These are phyloP conservation scores for Philereme vetulata DNA, from an alignment of 2,888 invertebrate genomes.

Conservation along the genomic window DNA sequence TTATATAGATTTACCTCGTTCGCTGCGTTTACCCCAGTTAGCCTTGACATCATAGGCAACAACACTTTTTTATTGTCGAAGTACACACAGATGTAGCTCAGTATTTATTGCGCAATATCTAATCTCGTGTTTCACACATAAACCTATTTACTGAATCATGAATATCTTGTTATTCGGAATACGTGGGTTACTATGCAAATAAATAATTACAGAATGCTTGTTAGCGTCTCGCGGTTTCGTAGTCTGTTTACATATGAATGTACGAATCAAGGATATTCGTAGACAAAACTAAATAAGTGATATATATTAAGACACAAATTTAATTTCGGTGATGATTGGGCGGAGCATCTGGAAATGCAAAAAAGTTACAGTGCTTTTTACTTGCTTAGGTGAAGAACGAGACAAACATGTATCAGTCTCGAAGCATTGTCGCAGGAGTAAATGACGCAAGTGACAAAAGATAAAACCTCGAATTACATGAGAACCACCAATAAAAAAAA, in stretches of 20 bases:
- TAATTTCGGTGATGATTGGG: too few relatives aligned
- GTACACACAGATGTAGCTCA: too few relatives aligned
- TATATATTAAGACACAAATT: too few relatives aligned
- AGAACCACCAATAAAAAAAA: too few relatives aligned
- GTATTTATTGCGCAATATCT: conserved; percentile 1
- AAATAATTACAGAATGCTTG: conserved; percentile 17
- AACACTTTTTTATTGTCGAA: neutral
- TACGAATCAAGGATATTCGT: conserved; percentile 15
- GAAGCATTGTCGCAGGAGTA: too few relatives aligned
- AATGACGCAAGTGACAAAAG: too few relatives aligned
- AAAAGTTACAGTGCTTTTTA: too few relatives aligned
- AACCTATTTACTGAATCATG: conserved; percentile 24
- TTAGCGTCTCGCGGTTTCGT: conserved; percentile 30
- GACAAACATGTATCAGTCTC: too few relatives aligned
- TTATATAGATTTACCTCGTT: neutral
- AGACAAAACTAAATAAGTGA: neutral
- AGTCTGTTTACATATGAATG: conserved; percentile 18
- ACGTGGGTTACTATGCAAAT: conserved; percentile 23
- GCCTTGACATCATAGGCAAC: neutral
- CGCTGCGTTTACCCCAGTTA: neutral
- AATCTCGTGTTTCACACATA: conserved; percentile 16
- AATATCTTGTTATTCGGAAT: conserved; percentile 24
- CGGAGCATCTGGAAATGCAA: too few relatives aligned
- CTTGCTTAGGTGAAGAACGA: too few relatives aligned
- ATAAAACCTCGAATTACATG: too few relatives aligned